A percentile compares a stretch with the other conserved stretches of the same genome.
Evolutionary conservation across 2,797 vertebrate species (phyloP).

Genomic region (Schizopygopsis malacanthus): DNA sequence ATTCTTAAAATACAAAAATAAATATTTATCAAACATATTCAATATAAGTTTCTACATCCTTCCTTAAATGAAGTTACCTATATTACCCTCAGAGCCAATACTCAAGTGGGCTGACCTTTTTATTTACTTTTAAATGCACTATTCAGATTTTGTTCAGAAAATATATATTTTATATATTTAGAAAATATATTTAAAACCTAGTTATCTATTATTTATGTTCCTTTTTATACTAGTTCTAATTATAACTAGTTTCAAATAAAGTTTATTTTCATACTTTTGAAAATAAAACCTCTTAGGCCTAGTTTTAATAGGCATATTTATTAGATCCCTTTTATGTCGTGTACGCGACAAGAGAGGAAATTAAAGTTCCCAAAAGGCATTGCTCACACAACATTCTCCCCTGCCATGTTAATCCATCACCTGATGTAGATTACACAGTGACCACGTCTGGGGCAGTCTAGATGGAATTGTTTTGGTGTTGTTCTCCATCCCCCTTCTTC

Average conservation of each 20-base stretch:
- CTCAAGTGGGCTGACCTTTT: background rate
- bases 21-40: background rate
- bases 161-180: background rate
- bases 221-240: background rate
- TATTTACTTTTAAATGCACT: background rate
- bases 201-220: background rate
- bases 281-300: background rate
- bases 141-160: background rate
- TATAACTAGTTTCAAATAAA: conserved; percentile 34
- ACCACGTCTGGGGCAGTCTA: conserved; percentile 73
- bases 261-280: conserved; percentile 33
- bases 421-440: conserved; percentile 80
- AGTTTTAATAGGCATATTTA: conserved; percentile 72
- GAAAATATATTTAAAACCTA: background rate
- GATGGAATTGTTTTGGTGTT: conserved; percentile 74
- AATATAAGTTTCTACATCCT: background rate
- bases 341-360: conserved; percentile 78
- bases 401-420: conserved; percentile 77
- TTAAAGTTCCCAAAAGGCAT: conserved; percentile 77
- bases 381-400: conserved; percentile 67
- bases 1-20: background rate
- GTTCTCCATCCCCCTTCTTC: conserved; percentile 50
- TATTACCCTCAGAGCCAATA: no score
- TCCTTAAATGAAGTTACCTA: no score
- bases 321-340: conserved; percentile 74